Evolutionary conservation across 2,113 vertebrate species (phyloP), one percentile per base, ranked within the genome.

Genomic region (Peromyscus polionotus): DNA sequence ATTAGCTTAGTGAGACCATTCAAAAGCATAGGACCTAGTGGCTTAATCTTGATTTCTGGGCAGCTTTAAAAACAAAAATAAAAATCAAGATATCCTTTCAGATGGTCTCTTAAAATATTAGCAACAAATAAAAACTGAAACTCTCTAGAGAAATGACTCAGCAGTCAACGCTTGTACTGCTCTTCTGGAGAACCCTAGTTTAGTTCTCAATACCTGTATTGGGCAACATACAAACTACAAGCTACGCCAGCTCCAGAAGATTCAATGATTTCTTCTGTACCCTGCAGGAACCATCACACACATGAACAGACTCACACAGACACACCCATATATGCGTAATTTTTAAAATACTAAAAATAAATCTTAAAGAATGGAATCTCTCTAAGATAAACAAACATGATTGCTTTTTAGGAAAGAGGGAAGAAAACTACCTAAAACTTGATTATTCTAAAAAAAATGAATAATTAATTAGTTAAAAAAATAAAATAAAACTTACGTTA

Each of bases 1-100:
- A 99, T 99, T 95, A 99, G 99, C 95, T 99, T 99, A 80, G 99
- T 99, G n/a, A 99, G 99, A 83, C 99, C 99, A 98, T 99, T 99
- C 86, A 99, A 99, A 97, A 99, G 99, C 99, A 99, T 99, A n/a
- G 99, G 99, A 83, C 99, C 99, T 94, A 99, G 98, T 3, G 99
- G 99, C 75, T 99, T 99, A 98, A 99, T 99, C 98, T 99, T 99
- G 96, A 98, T 99, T 97, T 99, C 99, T 88, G 99, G 99, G 93
- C 99, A 99, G 95, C 99, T 99, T 98, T 79, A 98, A 94, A 97
- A 95, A 86, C 73, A 96, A 5, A 93, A 87, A 98, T 90, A 70
- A 70, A 97, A 95, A 91, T 45, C 65, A 96, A 26, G 31, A 67
- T 90, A 79, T 63, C 67, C 45, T 97, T 95, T 91, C 87, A 91